phyloP scores from a whole-genome alignment of 2,888 invertebrate genomes.

The Pasiphila rectangulata region DNA sequence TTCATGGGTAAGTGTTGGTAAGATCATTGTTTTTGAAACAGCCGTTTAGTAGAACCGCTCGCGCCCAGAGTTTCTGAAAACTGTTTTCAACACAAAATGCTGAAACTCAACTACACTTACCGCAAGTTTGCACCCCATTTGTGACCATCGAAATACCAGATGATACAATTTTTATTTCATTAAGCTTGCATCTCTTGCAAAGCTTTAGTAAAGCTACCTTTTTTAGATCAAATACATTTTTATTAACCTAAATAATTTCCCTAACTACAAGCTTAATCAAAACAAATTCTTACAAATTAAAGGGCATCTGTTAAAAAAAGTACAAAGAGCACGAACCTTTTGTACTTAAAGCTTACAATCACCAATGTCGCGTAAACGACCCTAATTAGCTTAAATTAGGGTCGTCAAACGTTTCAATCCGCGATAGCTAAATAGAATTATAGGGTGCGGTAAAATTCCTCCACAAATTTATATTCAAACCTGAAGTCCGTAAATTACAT shows the following conservation, averaged over 20 bases:
- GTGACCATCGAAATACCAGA: background rate
- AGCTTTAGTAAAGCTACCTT: too few relatives aligned
- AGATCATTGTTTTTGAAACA: background rate
- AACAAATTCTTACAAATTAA: conserved; percentile 3
- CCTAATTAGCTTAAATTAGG: conserved; percentile 29
- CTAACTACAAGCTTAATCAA: background rate
- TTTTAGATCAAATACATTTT: too few relatives aligned
- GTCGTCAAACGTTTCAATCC: conserved; percentile 23
- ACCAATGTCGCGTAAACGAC: conserved; percentile 26
- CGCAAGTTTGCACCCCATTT: background rate
- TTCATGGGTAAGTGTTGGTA: too few relatives aligned
- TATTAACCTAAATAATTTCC: background rate
- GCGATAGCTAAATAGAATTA: conserved; percentile 28
- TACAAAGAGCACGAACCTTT: conserved; percentile 21
- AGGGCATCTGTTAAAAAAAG: conserved; percentile 17
- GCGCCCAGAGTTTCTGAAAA: background rate
- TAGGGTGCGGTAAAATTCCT: conserved; percentile 11
- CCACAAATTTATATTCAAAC: conserved; percentile 16
- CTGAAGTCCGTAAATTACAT: conserved; percentile 24
- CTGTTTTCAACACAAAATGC: conserved; percentile 3
- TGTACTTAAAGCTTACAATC: conserved; percentile 22
- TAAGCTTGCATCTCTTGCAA: background rate
- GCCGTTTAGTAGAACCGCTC: background rate
- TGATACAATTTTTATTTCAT: background rate
- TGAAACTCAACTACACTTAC: conserved; percentile 4